These are phyloP conservation scores for Acromyrmex echinatior DNA, from an alignment of 1,140 invertebrate genomes.

Conservation along the genomic window DNA sequence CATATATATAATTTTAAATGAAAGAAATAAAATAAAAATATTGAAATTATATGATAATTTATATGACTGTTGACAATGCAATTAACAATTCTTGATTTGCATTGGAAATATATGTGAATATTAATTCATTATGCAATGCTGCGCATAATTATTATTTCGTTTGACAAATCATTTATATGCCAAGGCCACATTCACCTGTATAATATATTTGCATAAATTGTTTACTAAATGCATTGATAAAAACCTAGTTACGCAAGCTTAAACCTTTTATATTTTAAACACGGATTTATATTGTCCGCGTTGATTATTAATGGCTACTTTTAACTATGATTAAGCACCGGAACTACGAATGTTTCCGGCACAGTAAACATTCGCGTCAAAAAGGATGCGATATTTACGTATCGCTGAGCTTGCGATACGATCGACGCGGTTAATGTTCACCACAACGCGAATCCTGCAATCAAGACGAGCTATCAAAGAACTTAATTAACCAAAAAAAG, in stretches of 20 bases:
- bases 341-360: conserved; percentile 28
- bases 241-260: background rate
- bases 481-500: background rate
- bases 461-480: conserved; percentile 4
- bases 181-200: background rate
- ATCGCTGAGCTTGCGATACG: conserved; percentile 12
- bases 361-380: background rate
- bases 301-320: background rate
- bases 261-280: background rate
- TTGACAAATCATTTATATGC: background rate
- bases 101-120: background rate
- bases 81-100: background rate
- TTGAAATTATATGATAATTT: background rate
- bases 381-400: conserved; percentile 25
- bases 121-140: background rate
- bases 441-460: background rate
- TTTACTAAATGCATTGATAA: background rate
- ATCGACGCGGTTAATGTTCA: conserved; percentile 4
- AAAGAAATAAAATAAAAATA: background rate
- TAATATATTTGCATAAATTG: background rate
- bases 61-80: background rate
- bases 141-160: background rate
- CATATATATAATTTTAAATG: background rate
- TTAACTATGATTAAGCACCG: conserved; percentile 27
- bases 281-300: background rate